phyloP scores from a whole-genome alignment of 1,140 invertebrate species.

The Panagrolaimus sp. region DNA sequence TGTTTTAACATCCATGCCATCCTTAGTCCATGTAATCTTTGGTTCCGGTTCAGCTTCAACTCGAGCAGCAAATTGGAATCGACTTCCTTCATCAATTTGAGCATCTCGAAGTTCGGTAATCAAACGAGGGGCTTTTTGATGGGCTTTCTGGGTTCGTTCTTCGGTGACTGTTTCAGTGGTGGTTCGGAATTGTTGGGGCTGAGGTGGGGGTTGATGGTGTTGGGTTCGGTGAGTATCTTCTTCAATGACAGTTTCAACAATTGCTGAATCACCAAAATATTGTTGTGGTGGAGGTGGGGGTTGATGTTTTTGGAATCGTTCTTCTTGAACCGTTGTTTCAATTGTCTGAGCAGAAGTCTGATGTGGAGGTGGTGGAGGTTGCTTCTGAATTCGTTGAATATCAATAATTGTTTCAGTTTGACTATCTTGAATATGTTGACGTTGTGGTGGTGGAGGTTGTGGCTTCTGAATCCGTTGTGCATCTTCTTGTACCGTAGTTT shows the following conservation, averaged over 20 bases:
- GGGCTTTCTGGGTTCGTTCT: not conserved
- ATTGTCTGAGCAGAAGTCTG: not conserved
- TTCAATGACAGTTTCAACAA: not conserved
- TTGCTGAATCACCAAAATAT: not conserved
- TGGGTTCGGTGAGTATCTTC: not conserved
- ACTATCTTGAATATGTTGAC: not conserved
- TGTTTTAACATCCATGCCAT: slow-evolving; percentile 72
- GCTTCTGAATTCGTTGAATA: not conserved
- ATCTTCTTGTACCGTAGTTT: not conserved
- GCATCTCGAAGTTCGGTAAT: slow-evolving; percentile 27
- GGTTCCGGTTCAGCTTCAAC: slow-evolving; percentile 71
- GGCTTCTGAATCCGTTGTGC: not conserved
- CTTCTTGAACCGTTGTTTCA: not conserved
- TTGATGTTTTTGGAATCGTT: not conserved
- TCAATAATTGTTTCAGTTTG: not conserved
- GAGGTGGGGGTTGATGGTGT: not conserved
- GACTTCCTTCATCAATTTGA: slow-evolving; percentile 38
- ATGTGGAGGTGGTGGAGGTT: not conserved
- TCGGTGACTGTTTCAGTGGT: slow-evolving; percentile 18
- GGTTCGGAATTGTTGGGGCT: not conserved
- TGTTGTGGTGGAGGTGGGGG: not conserved
- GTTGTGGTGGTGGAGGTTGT: not conserved
- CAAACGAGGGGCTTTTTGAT: slow-evolving; percentile 24
- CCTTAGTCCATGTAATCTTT: slow-evolving; percentile 78
- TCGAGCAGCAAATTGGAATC: slow-evolving; percentile 59